Evolutionary conservation across 37 sponge, comb jelly and placozoan genomes (phyloP).

Genomic region (Chondrosia reniformis): DNA sequence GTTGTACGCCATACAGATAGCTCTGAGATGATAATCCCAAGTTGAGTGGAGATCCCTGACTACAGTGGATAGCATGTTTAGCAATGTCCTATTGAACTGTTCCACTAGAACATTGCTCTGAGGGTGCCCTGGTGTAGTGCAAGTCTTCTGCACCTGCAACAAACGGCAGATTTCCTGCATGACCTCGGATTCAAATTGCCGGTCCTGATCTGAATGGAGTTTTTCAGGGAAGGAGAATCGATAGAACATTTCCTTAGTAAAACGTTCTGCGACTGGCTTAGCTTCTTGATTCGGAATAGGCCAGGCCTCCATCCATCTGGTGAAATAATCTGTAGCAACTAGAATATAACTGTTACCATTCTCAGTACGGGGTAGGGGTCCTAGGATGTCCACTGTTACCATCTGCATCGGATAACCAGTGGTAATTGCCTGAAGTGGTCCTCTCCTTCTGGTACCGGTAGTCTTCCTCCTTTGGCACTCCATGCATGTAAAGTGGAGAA

Average conservation of each 20-base stretch:
- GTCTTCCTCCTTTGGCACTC: not conserved
- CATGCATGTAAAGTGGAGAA: not conserved
- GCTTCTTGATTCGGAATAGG: conserved; percentile 59
- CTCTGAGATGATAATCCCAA: conserved; percentile 35
- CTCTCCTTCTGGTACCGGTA: not conserved
- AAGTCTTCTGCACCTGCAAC: conserved; percentile 24
- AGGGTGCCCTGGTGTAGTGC: conserved; percentile 54
- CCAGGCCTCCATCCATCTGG: conserved; percentile 48
- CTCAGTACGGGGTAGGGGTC: conserved; percentile 29
- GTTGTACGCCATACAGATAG: conserved; percentile 52
- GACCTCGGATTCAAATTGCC: conserved; percentile 44
- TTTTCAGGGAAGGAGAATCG: conserved; percentile 45
- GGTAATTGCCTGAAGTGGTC: not conserved
- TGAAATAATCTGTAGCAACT: conserved; percentile 47
- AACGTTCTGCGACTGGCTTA: conserved; percentile 33
- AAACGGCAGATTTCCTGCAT: conserved; percentile 31
- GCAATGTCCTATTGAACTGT: conserved; percentile 39
- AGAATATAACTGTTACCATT: conserved; percentile 44
- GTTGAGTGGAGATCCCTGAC: not conserved
- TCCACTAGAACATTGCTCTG: conserved; percentile 62
- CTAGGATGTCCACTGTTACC: conserved; percentile 24
- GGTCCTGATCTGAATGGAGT: conserved; percentile 42
- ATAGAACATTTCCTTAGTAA: conserved; percentile 39
- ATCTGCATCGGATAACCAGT: conserved; percentile 15
- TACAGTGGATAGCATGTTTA: not conserved